Percentiles rank a stretch among this genome's conserved stretches.
phyloP scores from a whole-genome alignment of 2,113 vertebrate species.

The Morone saxatilis region DNA sequence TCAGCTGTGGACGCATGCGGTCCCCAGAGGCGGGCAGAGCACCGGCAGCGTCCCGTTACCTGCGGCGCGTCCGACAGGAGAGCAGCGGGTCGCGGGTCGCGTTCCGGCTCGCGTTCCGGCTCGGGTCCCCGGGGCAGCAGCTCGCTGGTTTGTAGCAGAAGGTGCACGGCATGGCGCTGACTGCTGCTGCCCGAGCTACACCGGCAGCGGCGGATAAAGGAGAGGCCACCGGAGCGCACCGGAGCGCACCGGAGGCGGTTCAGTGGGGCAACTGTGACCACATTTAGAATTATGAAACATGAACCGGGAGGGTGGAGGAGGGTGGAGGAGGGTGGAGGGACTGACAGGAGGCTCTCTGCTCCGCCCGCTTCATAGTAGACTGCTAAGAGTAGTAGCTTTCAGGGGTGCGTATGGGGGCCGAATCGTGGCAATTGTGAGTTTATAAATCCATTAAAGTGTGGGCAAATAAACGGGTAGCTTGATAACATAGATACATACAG shows the following conservation, averaged over 20 bases:
- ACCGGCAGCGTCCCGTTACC: conserved; percentile 42
- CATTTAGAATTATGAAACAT: conserved; percentile 68
- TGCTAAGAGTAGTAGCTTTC: no score
- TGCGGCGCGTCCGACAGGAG: conserved; percentile 25
- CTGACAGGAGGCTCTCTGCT: conserved; percentile 25
- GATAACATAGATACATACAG: no score
- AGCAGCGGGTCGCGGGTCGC: conserved; percentile 4
- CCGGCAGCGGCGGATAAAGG: neutral
- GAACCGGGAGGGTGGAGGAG: conserved; percentile 42
- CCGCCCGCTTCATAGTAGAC: neutral
- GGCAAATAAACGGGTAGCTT: no score
- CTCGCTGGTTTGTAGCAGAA: conserved; percentile 58
- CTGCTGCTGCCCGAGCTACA: neutral
- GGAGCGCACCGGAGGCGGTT: neutral
- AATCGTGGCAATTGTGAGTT: neutral
- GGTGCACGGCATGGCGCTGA: conserved; percentile 69
- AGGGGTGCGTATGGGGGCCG: neutral
- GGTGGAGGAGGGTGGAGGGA: no score
- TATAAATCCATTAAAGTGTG: no score
- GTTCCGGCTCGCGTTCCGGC: neutral
- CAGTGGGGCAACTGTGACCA: conserved; percentile 15
- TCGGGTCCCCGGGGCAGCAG: conserved; percentile 31
- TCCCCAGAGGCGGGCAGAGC: neutral
- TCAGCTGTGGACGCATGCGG: neutral
- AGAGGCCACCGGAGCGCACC: neutral